Base-by-base conservation (phyloP, 2,888 invertebrate genomes). In the Aleiodes alternator region DNA sequence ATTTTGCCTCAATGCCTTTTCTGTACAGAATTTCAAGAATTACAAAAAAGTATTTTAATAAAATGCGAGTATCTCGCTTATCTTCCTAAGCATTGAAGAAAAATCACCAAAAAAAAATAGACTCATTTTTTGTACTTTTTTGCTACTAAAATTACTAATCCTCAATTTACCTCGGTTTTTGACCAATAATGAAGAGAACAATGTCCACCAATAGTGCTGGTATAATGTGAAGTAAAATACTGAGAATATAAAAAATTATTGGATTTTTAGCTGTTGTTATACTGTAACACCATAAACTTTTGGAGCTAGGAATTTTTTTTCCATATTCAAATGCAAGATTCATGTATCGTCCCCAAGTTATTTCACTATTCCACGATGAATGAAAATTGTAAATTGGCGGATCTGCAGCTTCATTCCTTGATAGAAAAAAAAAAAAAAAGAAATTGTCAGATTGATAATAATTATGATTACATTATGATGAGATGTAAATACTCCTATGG, bases 171-270 rank as follows among this genome's bases (percentile, higher is more conserved):
- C 90, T 90, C 75, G 92, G 91, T 84, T 91, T 91, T 80, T 91
- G 90, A 51, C 93, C 93, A 14, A 90, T 85, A 9, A 93, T 72
- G 59, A 90, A 86, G 68, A 91, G 90, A 1, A 91, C 90, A 14
- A 91, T 76, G 84, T 95, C 95, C 75, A 92, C 90, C 5, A 92
- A 80, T 79, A 92, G 90, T 0, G 94, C 94, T 0, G 94, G 94
- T 72, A 94, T 81, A 78, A 92, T 90, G 87, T 95, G 95, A 82
- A 93, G 91, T 38, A 93, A 87, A 80, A 92, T 90, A 76, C 91
- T 89, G 76, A 92, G 88, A 50, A 93, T 57, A 16, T 82, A 83
- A 72, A 79, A 90, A 31, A 87, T 79, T 81, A 91, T 90, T 50
- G 89, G 90, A 80, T 91, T 87, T 53, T 79, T 84, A 59, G 91